A percentile compares a stretch with the other conserved stretches of the same genome.
These are phyloP conservation scores for Passerina amoena DNA, from an alignment of 2,113 vertebrate species.

Conservation along the genomic window DNA sequence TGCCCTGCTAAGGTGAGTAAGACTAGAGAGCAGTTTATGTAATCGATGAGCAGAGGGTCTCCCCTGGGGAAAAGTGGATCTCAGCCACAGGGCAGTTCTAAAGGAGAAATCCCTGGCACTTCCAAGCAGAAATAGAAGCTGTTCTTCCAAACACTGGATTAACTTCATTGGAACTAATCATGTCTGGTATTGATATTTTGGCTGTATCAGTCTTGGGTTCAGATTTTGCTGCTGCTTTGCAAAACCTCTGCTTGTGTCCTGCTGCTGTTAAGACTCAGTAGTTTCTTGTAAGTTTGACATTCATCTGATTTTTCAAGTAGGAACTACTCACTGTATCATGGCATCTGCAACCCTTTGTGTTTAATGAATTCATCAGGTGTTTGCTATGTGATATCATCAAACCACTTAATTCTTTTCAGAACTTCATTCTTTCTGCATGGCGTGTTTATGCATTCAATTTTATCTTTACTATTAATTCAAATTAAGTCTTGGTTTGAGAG, in stretches of 20 bases:
- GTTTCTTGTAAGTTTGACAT: neutral
- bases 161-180: rapidly evolving
- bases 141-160: neutral
- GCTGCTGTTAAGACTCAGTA: neutral
- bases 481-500: neutral
- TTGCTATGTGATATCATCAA: neutral
- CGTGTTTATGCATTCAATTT: neutral
- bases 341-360: neutral
- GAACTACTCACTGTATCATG: neutral
- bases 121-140: neutral
- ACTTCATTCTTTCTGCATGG: neutral
- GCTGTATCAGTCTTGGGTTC: neutral
- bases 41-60: conserved; percentile 17
- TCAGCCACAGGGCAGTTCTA: neutral
- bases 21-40: neutral
- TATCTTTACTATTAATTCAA: neutral
- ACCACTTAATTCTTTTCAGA: neutral
- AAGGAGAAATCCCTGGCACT: neutral
- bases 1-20: conserved; percentile 37
- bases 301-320: neutral
- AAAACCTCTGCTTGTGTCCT: neutral
- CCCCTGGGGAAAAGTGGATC: neutral
- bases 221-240: neutral
- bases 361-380: neutral
- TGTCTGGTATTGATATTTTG: neutral